A percentile compares a stretch with the other conserved stretches of the same genome.
These are phyloP conservation scores for Caenorhabditis becei DNA, from an alignment of 2,888 invertebrate species.

Conservation along the genomic window DNA sequence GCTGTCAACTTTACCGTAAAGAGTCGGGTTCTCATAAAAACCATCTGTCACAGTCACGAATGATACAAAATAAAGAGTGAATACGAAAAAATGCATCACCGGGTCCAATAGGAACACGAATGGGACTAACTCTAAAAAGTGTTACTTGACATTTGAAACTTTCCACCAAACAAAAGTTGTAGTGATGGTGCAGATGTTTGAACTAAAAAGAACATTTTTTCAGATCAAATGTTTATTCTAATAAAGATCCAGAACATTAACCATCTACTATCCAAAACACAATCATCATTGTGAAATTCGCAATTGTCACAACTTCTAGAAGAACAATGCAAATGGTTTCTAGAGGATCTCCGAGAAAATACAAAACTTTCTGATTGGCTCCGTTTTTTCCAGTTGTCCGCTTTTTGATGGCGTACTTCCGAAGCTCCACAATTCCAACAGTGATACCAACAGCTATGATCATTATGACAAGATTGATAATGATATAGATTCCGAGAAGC, in stretches of 20 bases:
- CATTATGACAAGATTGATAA: conserved; percentile 50
- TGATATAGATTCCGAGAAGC: conserved; percentile 49
- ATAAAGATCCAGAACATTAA: too few relatives aligned
- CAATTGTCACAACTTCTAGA: conserved; percentile 5
- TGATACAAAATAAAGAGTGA: too few relatives aligned
- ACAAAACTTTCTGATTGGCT: neutral
- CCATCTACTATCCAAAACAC: conserved; percentile 12
- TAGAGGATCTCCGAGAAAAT: conserved; percentile 6
- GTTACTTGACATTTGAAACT: too few relatives aligned
- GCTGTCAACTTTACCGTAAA: conserved; percentile 6
- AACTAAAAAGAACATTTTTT: too few relatives aligned
- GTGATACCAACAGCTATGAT: conserved; percentile 25
- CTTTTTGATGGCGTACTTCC: neutral
- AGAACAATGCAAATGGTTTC: neutral
- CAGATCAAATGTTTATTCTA: too few relatives aligned
- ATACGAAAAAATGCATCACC: too few relatives aligned
- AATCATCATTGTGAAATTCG: conserved; percentile 14
- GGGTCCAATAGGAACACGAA: too few relatives aligned
- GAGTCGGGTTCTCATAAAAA: conserved; percentile 17
- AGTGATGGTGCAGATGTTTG: too few relatives aligned
- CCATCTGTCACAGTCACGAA: too few relatives aligned
- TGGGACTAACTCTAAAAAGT: too few relatives aligned
- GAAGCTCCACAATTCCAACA: conserved; percentile 15
- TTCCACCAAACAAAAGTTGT: too few relatives aligned
- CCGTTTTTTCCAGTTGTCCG: neutral